These are phyloP conservation scores for Bellardia bayeri DNA, from an alignment of 2,888 invertebrate species.

Conservation along the genomic window DNA sequence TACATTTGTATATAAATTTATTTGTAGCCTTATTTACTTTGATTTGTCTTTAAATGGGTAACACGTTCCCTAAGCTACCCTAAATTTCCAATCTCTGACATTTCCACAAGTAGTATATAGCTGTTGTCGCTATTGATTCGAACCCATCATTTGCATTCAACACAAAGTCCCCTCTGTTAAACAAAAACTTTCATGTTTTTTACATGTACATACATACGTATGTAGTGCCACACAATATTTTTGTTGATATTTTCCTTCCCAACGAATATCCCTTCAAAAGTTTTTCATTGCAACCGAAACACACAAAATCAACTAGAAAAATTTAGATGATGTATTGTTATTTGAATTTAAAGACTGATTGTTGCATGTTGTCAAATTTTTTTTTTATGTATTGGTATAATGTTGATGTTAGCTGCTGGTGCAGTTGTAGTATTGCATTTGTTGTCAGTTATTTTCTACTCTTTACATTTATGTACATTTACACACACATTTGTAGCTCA, in stretches of 20 bases:
- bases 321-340: constrained; percentile 71
- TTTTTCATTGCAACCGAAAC: constrained; percentile 37
- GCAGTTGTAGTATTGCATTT: constrained; percentile 29
- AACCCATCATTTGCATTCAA: constrained; percentile 66
- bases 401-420: constrained; percentile 4
- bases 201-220: neutral
- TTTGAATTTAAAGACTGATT: constrained; percentile 71
- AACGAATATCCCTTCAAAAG: constrained; percentile 21
- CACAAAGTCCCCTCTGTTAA: constrained; percentile 55
- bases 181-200: constrained; percentile 57
- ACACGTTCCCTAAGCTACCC: neutral
- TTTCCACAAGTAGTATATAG: neutral
- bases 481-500: neutral
- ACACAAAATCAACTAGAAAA: constrained; percentile 18
- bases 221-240: constrained; percentile 62
- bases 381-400: constrained; percentile 52
- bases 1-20: too few relatives aligned
- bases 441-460: constrained; percentile 43
- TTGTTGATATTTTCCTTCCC: constrained; percentile 42
- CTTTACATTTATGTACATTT: neutral
- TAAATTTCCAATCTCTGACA: constrained; percentile 1
- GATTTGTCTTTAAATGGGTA: too few relatives aligned
- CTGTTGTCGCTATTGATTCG: constrained; percentile 54
- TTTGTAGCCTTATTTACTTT: too few relatives aligned
- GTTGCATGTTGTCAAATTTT: constrained; percentile 77